A percentile compares a stretch with the other conserved stretches of the same genome.
Evolutionary conservation across 2,888 invertebrate genomes (phyloP).

Genomic region (Drosophila subsilvestris): DNA sequence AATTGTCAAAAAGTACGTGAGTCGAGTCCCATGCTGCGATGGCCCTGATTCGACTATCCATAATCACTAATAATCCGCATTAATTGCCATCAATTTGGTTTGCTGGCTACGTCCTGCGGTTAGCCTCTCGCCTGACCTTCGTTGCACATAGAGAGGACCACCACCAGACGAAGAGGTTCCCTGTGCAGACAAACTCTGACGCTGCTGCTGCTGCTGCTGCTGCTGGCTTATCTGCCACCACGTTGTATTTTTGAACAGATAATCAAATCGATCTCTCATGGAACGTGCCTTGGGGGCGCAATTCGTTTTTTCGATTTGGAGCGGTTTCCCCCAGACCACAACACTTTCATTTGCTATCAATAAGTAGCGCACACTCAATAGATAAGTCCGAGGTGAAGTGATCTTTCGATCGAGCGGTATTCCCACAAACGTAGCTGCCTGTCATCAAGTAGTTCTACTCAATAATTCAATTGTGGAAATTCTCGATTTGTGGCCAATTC

Average conservation of each 20-base stretch:
- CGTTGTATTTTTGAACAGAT: background rate
- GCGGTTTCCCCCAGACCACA: background rate
- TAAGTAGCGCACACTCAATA: slow-evolving; percentile 8
- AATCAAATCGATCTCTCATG: background rate
- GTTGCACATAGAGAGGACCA: background rate
- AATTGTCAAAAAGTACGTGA: slow-evolving; percentile 53
- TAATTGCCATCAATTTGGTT: slow-evolving; percentile 66
- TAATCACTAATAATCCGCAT: slow-evolving; percentile 69
- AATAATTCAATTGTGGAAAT: slow-evolving; percentile 33
- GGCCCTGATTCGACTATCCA: slow-evolving; percentile 26
- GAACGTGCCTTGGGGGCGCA: background rate
- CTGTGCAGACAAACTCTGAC: background rate
- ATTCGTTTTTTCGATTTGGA: background rate
- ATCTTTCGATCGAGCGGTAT: background rate
- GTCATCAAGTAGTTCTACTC: background rate
- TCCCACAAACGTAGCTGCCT: slow-evolving; percentile 5
- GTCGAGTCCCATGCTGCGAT: background rate
- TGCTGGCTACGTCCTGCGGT: slow-evolving; percentile 54
- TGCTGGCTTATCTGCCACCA: background rate
- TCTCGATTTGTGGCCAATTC: slow-evolving; percentile 21
- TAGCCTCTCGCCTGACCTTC: slow-evolving; percentile 51
- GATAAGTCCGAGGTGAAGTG: slow-evolving; percentile 15
- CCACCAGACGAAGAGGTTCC: slow-evolving; percentile 13
- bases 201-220: no score
- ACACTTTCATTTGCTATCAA: background rate